These are phyloP conservation scores for Sebastes glaucus DNA, from an alignment of 2,797 vertebrate genomes.

Conservation along the genomic window DNA sequence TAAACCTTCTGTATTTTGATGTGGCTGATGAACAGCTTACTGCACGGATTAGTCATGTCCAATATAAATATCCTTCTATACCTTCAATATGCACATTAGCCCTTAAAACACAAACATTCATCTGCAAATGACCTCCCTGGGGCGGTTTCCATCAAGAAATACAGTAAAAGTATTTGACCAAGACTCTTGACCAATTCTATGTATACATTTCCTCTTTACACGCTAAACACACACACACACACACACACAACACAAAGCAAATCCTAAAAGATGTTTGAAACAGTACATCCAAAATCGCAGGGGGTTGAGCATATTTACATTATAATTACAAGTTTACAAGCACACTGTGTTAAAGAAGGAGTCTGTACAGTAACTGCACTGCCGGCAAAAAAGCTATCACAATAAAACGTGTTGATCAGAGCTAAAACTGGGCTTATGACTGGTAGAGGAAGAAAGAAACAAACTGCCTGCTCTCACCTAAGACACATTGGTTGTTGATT, in stretches of 20 bases:
- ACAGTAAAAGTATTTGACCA: constrained; percentile 40
- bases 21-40: constrained; percentile 24
- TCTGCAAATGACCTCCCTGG: constrained; percentile 28
- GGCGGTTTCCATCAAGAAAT: constrained; percentile 26
- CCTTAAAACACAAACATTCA: constrained; percentile 67
- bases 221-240: constrained; percentile 51
- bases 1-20: constrained; percentile 3
- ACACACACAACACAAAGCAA: constrained; percentile 51
- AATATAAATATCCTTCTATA: constrained; percentile 12
- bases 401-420: constrained; percentile 22
- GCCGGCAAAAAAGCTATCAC: constrained; percentile 15
- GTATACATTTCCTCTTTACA: constrained; percentile 45
- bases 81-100: constrained; percentile 56
- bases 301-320: constrained; percentile 68
- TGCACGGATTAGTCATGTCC: constrained; percentile 5
- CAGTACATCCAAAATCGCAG: constrained; percentile 45
- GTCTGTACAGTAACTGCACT: constrained; percentile 37
- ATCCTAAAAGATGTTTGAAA: constrained; percentile 45
- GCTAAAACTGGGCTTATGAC: constrained; percentile 13
- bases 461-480: constrained; percentile 51
- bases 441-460: background rate
- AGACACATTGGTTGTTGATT: constrained; percentile 71
- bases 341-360: constrained; percentile 28
- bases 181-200: constrained; percentile 22
- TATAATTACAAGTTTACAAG: constrained; percentile 71